A percentile compares a stretch with the other conserved stretches of the same genome.
Conservation (phyloP, 2,113 vertebrate species). For the Oreotrochilus melanogaster region DNA sequence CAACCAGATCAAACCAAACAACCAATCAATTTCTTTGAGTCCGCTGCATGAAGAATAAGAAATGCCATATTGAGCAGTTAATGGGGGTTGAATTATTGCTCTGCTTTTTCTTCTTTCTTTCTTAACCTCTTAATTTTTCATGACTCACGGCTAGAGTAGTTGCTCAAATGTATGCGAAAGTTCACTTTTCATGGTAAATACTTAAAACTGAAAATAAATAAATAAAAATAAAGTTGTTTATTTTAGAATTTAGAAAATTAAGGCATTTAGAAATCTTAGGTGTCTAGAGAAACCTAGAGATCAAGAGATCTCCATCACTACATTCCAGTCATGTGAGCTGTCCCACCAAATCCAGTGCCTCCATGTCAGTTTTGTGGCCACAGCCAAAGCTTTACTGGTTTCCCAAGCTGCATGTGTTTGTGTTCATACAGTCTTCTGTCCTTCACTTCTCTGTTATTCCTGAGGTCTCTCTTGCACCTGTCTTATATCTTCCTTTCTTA, state of each 20-base stretch:
- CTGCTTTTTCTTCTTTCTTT: not conserved
- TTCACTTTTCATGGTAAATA: not conserved
- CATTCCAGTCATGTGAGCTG: rapidly evolving
- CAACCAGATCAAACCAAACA: no score
- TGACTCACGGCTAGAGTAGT: not conserved
- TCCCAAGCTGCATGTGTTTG: not conserved
- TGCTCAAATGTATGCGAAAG: not conserved
- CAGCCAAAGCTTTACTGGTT: not conserved
- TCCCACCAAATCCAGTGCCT: not conserved
- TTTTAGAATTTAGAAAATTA: not conserved
- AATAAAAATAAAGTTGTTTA: not conserved
- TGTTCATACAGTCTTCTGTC: not conserved
- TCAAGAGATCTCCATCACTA: not conserved
- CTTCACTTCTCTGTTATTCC: not conserved
- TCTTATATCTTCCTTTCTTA: not conserved
- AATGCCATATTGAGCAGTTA: not conserved
- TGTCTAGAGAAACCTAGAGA: not conserved
- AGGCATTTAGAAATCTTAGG: not conserved
- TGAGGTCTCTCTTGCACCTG: not conserved
- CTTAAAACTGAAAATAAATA: not conserved
- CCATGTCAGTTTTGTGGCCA: not conserved
- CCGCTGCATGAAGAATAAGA: not conserved
- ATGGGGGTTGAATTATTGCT: not conserved
- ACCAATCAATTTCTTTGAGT: not conserved
- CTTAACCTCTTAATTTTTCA: not conserved